Percentiles rank a stretch among this genome's conserved stretches.
These are phyloP conservation scores for Tokudaia muenninki DNA, from an alignment of 2,797 vertebrate genomes.

Conservation along the genomic window DNA sequence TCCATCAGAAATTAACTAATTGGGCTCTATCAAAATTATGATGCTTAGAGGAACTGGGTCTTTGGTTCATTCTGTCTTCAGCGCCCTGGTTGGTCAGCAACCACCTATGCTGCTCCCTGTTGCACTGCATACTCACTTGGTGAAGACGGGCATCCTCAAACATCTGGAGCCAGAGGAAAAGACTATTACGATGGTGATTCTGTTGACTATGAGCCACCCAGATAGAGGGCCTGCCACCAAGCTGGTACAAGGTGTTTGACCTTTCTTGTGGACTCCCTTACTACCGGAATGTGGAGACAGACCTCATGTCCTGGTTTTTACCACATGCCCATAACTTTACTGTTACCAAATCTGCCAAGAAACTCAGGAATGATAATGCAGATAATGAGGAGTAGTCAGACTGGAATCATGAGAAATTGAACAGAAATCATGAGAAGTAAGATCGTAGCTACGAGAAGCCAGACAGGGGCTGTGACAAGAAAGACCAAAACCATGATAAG, in stretches of 20 bases:
- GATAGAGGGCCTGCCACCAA: slow-evolving; percentile 92
- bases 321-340: slow-evolving; percentile 93
- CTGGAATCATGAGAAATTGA: slow-evolving; percentile 67
- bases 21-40: background rate
- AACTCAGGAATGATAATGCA: slow-evolving; percentile 84
- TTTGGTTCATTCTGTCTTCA: background rate
- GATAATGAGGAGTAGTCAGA: slow-evolving; percentile 89
- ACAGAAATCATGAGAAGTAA: slow-evolving; percentile 67
- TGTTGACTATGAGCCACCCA: slow-evolving; percentile 95
- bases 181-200: slow-evolving; percentile 97
- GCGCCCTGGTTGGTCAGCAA: background rate
- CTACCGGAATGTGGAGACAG: slow-evolving; percentile 95
- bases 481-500: slow-evolving; percentile 58
- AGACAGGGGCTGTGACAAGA: slow-evolving; percentile 61
- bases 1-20: background rate
- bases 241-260: slow-evolving; percentile 97
- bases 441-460: slow-evolving; percentile 71
- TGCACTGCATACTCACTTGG: slow-evolving; percentile 93
- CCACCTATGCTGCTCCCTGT: slow-evolving; percentile 93
- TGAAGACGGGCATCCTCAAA: slow-evolving; percentile 95
- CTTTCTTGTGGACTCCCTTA: slow-evolving; percentile 94
- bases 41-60: background rate
- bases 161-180: slow-evolving; percentile 94
- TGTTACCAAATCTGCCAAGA: slow-evolving; percentile 89
- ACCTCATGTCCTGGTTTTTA: slow-evolving; percentile 94